phyloP scores from a whole-genome alignment of 2,888 invertebrate species.

The Masnerella sp. region DNA sequence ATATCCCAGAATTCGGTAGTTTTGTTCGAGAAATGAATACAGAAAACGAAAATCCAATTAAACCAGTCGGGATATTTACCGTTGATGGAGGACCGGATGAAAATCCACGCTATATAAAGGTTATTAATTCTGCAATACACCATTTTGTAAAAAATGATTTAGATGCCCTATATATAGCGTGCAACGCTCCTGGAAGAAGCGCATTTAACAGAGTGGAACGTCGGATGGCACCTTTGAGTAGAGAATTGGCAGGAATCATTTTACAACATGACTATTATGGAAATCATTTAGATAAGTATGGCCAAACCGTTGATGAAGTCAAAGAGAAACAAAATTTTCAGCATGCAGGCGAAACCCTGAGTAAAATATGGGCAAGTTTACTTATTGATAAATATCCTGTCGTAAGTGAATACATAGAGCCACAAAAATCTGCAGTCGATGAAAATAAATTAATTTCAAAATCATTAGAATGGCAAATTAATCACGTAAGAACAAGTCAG shows the following conservation, averaged over 20 bases:
- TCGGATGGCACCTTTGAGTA: slow-evolving; percentile 71
- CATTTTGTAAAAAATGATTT: no score
- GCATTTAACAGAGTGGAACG: no score
- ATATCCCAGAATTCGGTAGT: neutral
- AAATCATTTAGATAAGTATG: slow-evolving; percentile 65
- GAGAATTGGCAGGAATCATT: slow-evolving; percentile 66
- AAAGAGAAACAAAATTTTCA: slow-evolving; percentile 70
- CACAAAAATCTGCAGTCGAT: neutral
- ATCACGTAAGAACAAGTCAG: slow-evolving; percentile 62
- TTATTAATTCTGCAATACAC: neutral
- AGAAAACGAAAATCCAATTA: neutral
- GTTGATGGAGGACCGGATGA: neutral
- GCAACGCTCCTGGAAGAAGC: no score
- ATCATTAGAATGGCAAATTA: slow-evolving; percentile 57
- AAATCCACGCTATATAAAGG: neutral
- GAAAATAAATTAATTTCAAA: slow-evolving; percentile 3
- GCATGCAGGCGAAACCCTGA: slow-evolving; percentile 67
- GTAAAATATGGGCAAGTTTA: slow-evolving; percentile 66
- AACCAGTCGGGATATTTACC: neutral
- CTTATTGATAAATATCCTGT: slow-evolving; percentile 64
- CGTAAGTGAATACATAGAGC: slow-evolving; percentile 32
- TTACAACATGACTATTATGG: slow-evolving; percentile 69
- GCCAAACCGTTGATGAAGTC: slow-evolving; percentile 66
- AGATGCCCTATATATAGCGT: no score
- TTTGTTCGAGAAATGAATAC: neutral